Evolutionary conservation across 2,888 invertebrate species (phyloP).

Genomic region (Pseudococcus viburni): DNA sequence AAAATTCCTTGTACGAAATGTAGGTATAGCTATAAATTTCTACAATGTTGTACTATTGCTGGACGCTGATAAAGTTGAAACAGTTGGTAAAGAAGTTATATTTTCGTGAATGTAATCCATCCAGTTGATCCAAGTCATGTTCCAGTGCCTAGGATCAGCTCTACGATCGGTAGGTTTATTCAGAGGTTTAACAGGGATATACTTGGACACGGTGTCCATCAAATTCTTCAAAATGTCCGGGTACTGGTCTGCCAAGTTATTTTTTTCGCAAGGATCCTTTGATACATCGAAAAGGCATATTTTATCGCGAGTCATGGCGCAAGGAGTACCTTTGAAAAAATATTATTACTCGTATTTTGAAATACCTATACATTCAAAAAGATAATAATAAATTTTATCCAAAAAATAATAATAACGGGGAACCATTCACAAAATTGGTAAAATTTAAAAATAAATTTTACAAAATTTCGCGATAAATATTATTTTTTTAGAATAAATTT

Average conservation of each 20-base stretch:
- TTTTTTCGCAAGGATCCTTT: slow-evolving; percentile 87
- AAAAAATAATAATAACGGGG: too few species aligned
- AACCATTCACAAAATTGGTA: too few species aligned
- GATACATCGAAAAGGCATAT: slow-evolving; percentile 17
- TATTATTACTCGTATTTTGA: too few species aligned
- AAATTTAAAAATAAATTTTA: too few species aligned
- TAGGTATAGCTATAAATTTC: too few species aligned
- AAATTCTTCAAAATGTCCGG: slow-evolving; percentile 45
- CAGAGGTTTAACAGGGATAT: slow-evolving; percentile 76
- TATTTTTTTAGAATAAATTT: too few species aligned
- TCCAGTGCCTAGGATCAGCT: slow-evolving; percentile 67
- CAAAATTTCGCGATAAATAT: too few species aligned
- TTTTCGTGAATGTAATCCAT: background rate
- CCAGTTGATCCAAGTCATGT: slow-evolving; percentile 66
- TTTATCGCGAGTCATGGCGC: background rate
- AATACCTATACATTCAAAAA: too few species aligned
- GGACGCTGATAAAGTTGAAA: background rate
- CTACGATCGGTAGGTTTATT: slow-evolving; percentile 75
- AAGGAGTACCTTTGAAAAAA: slow-evolving; percentile 21
- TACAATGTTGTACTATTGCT: too few species aligned
- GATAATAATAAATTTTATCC: too few species aligned
- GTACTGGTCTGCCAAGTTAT: slow-evolving; percentile 77
- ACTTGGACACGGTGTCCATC: slow-evolving; percentile 45
- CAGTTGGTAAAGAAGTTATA: background rate
- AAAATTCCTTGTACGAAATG: too few species aligned